Evolutionary conservation across 2,113 vertebrate genomes (phyloP).

Genomic region (Eulemur rufifrons): DNA sequence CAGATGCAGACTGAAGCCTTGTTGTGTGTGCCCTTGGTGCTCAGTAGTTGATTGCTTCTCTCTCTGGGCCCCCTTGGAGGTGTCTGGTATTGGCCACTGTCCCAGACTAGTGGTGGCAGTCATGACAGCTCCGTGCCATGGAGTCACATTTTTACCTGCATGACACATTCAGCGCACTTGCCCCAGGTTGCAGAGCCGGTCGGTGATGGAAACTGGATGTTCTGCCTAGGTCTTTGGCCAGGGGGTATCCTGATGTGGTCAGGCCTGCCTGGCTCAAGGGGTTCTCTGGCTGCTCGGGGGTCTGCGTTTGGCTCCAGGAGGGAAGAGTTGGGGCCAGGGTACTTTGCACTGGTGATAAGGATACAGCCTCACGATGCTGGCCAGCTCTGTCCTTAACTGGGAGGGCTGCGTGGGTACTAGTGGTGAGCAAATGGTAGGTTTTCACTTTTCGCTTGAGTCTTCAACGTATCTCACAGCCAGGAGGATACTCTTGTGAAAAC

Average conservation of each 20-base stretch:
- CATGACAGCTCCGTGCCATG: background rate
- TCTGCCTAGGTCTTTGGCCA: background rate
- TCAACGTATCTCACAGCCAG: background rate
- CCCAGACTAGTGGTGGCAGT: background rate
- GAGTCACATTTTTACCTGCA: background rate
- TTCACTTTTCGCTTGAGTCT: background rate
- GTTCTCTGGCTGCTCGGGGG: background rate
- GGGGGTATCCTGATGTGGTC: background rate
- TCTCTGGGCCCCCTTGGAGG: background rate
- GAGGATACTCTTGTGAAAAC: background rate
- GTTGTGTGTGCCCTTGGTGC: background rate
- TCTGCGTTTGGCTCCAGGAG: background rate
- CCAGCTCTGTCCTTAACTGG: background rate
- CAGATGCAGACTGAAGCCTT: background rate
- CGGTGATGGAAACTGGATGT: background rate
- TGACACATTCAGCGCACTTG: background rate
- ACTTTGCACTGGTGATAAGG: background rate
- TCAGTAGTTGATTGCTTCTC: background rate
- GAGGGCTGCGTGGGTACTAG: background rate
- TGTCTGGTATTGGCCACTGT: background rate
- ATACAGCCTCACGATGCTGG: background rate
- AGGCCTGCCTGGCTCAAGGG: background rate
- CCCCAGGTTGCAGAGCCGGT: background rate
- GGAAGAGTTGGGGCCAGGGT: background rate
- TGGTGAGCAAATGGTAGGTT: background rate